A percentile compares a stretch with the other conserved stretches of the same genome.
phyloP scores from a whole-genome alignment of 2,797 vertebrate genomes.

The Zalophus californianus region DNA sequence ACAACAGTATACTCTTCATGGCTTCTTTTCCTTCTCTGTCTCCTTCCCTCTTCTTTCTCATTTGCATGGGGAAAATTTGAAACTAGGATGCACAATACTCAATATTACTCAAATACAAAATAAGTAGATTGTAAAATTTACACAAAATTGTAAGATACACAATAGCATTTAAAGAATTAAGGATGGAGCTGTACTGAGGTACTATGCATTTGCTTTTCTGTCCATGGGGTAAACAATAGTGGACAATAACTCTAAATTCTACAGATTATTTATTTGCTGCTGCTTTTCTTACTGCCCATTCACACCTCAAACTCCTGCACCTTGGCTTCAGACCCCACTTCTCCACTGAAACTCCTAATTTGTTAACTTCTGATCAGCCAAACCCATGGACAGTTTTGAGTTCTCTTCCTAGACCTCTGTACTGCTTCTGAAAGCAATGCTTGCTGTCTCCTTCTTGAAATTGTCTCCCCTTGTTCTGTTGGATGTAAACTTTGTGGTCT shows the following conservation, averaged over 20 bases:
- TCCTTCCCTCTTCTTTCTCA: background rate
- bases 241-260: background rate
- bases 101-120: background rate
- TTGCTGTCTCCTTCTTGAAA: background rate
- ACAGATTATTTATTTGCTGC: background rate
- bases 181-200: fast-evolving
- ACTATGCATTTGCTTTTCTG: background rate
- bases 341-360: background rate
- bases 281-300: background rate
- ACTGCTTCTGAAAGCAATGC: background rate
- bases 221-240: background rate
- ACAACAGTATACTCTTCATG: background rate
- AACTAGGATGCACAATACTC: background rate
- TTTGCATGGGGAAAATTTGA: background rate
- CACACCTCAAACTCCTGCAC: background rate
- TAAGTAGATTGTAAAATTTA: background rate
- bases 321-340: background rate
- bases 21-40: background rate
- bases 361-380: background rate
- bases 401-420: background rate
- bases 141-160: background rate
- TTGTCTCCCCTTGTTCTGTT: background rate
- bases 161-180: background rate
- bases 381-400: background rate
- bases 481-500: too few relatives aligned